Base-by-base conservation (phyloP, 2,888 invertebrate genomes). In the Apotomis betuletana region DNA sequence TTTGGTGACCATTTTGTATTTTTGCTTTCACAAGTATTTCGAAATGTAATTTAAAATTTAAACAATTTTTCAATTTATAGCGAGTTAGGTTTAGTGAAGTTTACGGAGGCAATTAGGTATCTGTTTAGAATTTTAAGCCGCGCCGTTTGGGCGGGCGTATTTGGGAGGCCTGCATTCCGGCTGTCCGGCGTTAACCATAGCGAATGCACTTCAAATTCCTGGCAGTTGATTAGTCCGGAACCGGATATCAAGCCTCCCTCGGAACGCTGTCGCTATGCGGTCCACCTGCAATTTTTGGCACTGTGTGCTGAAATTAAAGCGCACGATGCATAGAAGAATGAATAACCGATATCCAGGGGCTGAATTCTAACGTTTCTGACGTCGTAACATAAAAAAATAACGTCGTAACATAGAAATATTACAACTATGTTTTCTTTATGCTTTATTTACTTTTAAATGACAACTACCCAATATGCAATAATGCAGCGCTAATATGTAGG, bases 201-300 rank as follows among this genome's bases (percentile, higher is more conserved):
- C 74, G 78, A 81, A 81, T 74, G 81, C 81, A 76, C 82, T 81
- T 78, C 80, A 79, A 83, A 82, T 86, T 83, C 83, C 85, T 75
- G 74, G 80, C 80, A 83, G 85, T 85, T 86, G 85, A 87, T 88
- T 88, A 87, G 84, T 80, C 80, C 70, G 73, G 70, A 70, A 67
- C 67, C 74, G 76, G 77, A 77, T 76, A 71, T 74, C 76, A 57
- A 74, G 64, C 74, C 68, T 76, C 76, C 76, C 80, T 78, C 77
- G 68, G 70, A 74, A 75, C 75, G 67, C 75, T 78, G 68, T 75
- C 74, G 76, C 74, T 78, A 77, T 78, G 78, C 78, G 49, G 77
- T 76, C 76, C 84, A 86, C 83, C 85, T 82, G 83, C 82, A 84
- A 75, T 61, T 70, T 70, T 73, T 70, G 70, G 61, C 27, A 52